Conservation (phyloP, 2,797 vertebrate species). For the Falco biarmicus region DNA sequence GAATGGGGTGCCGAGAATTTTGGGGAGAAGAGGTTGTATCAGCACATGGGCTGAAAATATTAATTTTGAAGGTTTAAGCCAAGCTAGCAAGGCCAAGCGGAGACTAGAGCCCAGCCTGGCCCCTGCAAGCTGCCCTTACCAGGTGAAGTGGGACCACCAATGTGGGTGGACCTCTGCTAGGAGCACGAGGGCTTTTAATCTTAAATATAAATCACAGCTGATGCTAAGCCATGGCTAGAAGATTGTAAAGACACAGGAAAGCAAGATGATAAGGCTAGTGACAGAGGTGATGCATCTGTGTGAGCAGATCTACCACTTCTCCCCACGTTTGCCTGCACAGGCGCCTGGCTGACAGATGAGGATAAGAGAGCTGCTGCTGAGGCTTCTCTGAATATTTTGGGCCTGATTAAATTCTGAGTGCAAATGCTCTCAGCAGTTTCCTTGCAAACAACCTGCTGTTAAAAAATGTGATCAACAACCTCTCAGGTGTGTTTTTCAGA, state of each 20-base stretch:
- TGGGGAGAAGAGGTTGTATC: not conserved
- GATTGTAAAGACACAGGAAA: not conserved
- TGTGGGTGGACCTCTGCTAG: not conserved
- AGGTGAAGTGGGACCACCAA: not conserved
- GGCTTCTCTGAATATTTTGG: slow-evolving; percentile 48
- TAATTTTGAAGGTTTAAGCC: not conserved
- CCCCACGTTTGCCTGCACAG: not conserved
- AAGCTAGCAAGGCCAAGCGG: not conserved
- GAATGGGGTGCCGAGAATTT: not conserved
- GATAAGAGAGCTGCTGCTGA: slow-evolving; percentile 13
- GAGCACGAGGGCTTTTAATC: not conserved
- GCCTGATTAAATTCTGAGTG: slow-evolving; percentile 39
- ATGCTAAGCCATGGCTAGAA: not conserved
- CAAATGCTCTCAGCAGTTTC: slow-evolving; percentile 43
- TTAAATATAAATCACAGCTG: not conserved
- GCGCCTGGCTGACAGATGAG: not conserved
- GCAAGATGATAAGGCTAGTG: not conserved
- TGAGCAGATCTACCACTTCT: not conserved
- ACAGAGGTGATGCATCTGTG: not conserved
- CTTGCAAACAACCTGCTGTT: slow-evolving; percentile 53
- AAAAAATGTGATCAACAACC: slow-evolving; percentile 43
- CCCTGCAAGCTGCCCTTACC: not conserved
- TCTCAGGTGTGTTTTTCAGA: slow-evolving; percentile 43
- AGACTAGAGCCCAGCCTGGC: not conserved
- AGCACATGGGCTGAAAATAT: not conserved